Conservation (phyloP, 2,888 invertebrate species). For the Odontomyia ornata region DNA sequence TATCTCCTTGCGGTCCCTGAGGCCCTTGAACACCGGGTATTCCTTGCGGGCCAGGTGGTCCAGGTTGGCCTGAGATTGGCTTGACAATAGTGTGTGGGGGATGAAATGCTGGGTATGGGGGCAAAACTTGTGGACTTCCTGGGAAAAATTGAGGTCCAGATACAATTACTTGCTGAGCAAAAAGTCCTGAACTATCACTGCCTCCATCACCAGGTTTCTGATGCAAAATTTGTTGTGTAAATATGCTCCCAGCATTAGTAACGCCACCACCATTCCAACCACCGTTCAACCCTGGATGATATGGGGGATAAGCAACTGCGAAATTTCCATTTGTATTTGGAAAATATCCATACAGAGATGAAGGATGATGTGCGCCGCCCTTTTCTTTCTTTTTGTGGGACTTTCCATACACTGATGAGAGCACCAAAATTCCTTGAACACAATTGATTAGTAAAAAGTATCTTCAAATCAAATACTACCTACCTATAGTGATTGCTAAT, state of each 20-base stretch:
- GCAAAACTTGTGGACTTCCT: conserved; percentile 4
- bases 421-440: neutral
- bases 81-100: neutral
- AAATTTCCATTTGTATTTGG: neutral
- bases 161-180: conserved; percentile 14
- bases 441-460: neutral
- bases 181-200: neutral
- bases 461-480: neutral
- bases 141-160: conserved; percentile 30
- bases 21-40: neutral
- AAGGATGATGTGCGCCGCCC: neutral
- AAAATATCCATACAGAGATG: conserved; percentile 1
- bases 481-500: neutral
- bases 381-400: conserved; percentile 6
- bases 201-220: neutral
- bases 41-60: neutral
- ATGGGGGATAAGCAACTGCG: neutral
- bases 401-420: neutral
- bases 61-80: neutral
- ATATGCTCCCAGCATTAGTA: neutral
- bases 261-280: neutral
- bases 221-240: conserved; percentile 19
- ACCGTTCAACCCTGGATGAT: conserved; percentile 10
- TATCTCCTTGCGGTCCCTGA: conserved; percentile 6
- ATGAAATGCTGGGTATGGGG: conserved; percentile 22